Conservation (phyloP, 2,113 vertebrate species). For the Rhinichthys klamathensis region DNA sequence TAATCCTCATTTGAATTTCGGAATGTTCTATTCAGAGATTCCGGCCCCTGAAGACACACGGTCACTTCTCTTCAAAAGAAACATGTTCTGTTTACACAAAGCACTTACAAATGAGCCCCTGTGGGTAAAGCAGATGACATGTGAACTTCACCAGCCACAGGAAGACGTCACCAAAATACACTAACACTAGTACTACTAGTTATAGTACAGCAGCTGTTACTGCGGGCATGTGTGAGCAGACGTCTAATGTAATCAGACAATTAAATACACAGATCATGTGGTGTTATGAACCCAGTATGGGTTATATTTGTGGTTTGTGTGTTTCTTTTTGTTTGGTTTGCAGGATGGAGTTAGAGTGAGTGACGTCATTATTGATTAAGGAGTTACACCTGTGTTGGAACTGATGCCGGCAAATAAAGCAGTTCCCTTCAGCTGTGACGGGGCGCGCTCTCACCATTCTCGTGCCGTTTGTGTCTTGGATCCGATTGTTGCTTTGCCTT, state of each 20-base stretch:
- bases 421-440: too few species aligned
- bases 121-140: conserved; percentile 57
- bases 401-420: too few species aligned
- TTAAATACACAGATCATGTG: background rate
- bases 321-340: too few species aligned
- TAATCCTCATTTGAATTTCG: conserved; percentile 35
- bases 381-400: too few species aligned
- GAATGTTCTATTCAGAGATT: conserved; percentile 63
- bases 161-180: conserved; percentile 20
- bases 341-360: too few species aligned
- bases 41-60: conserved; percentile 40
- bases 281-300: too few species aligned
- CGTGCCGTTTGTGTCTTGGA: too few species aligned
- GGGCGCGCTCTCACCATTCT: too few species aligned
- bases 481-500: too few species aligned
- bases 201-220: background rate
- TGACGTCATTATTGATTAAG: too few species aligned
- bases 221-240: background rate
- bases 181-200: background rate
- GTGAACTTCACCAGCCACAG: conserved; percentile 53
- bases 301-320: too few species aligned
- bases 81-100: conserved; percentile 66
- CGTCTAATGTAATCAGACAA: background rate
- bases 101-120: conserved; percentile 70
- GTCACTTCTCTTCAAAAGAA: conserved; percentile 42